A percentile compares a stretch with the other conserved stretches of the same genome.
phyloP scores from a whole-genome alignment of 2,888 invertebrate species.

The Amphipyra tragopoginis region DNA sequence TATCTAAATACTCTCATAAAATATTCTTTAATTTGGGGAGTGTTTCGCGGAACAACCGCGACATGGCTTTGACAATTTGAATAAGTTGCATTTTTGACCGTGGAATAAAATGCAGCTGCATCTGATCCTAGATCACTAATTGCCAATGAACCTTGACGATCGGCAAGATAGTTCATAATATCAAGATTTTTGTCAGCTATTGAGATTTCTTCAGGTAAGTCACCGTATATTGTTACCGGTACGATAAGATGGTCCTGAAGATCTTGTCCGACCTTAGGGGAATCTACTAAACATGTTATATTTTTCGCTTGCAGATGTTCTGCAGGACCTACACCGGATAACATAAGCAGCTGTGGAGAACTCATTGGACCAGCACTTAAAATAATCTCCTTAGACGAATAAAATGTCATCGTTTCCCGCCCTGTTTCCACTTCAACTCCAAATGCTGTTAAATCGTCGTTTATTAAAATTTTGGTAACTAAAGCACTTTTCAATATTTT shows the following conservation, averaged over 20 bases:
- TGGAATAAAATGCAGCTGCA: slow-evolving; percentile 35
- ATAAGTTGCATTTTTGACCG: slow-evolving; percentile 19
- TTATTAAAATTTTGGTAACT: background rate
- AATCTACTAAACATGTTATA: slow-evolving; percentile 69
- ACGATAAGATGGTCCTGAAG: slow-evolving; percentile 77
- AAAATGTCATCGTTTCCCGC: background rate
- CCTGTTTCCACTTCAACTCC: slow-evolving; percentile 1
- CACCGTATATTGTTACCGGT: slow-evolving; percentile 33
- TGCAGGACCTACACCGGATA: background rate
- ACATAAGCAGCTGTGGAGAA: slow-evolving; percentile 2
- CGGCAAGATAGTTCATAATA: slow-evolving; percentile 28
- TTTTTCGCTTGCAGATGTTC: slow-evolving; percentile 65
- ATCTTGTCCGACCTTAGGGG: slow-evolving; percentile 76
- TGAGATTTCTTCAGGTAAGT: slow-evolving; percentile 11
- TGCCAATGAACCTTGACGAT: slow-evolving; percentile 27
- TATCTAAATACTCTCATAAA: slow-evolving; percentile 15
- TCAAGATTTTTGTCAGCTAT: slow-evolving; percentile 19
- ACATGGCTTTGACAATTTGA: slow-evolving; percentile 33
- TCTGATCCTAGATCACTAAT: slow-evolving; percentile 21
- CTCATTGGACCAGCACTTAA: background rate
- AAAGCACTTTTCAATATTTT: slow-evolving; percentile 1
- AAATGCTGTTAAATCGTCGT: background rate
- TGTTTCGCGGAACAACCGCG: slow-evolving; percentile 20
- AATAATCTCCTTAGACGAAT: background rate
- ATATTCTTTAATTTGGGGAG: slow-evolving; percentile 1